Evolutionary conservation across 2,113 vertebrate species (phyloP), one percentile per base, ranked within the genome.

Genomic region (Eulemur macaco): DNA sequence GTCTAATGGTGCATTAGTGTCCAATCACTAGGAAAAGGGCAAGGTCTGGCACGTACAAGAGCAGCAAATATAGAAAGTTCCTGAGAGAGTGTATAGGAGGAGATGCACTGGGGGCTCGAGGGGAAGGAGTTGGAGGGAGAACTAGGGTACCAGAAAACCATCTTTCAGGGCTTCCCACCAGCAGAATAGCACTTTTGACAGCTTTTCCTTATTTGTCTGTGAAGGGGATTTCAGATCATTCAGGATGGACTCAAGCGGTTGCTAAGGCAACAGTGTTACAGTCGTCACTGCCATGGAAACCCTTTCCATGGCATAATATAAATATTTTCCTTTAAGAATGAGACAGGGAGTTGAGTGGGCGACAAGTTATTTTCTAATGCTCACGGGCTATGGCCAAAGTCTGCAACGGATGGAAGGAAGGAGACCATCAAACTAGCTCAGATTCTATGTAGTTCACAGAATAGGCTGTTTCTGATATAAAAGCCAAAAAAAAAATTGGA

Each of bases 241-340:
- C 97, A 98, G 98, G 98, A 98, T 93, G 98, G 98, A 98, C 97
- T 98, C 98, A 97, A 98, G 97, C 89, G 93, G 98, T 99, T 98
- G 98, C 97, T 98, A 98, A 97, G 98, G 98, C 50, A 80, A 99
- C 98, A 0, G 96, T 98, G 95, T 98, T 98, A 92, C 97, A 98
- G 97, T 98, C 98, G 34, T 98, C 98, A 98, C 98, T 98, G 97
- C 98, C 98, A 99, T 99, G 98, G 99, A 99, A 99, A 99, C 99
- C 96, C 96, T 98, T 96, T 98, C 97, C 94, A 98, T 98, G 98
- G 98, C 98, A 98, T 98, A 98, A 98, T 98, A 98, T 97, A 99
- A 99, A 98, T 98, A 98, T 99, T 99, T 98, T 98, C 97, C 98
- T 98, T 98, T 97, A 98, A 98, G 96, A 98, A 96, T 97, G 96